Evolutionary conservation across 35 echinoderm and acorn worm genomes (phyloP).

Genomic region (Diadema setosum): DNA sequence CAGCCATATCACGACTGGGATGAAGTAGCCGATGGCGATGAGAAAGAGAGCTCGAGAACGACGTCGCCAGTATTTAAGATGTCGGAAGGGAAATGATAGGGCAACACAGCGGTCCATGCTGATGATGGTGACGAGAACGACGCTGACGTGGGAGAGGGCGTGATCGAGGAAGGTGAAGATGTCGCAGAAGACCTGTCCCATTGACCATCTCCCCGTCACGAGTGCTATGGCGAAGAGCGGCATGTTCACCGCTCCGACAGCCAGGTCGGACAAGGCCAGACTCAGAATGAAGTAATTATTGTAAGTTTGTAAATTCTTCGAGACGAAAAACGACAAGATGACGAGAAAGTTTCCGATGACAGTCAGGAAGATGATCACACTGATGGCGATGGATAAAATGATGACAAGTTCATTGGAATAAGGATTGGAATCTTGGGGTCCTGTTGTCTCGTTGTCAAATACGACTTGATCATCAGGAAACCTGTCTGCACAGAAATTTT

Average conservation of each 20-base stretch:
- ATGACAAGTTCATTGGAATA: background rate
- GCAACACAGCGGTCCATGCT: slow-evolving; percentile 22
- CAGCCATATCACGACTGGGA: background rate
- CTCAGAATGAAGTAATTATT: slow-evolving; percentile 11
- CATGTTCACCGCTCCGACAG: background rate
- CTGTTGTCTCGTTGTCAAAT: too few species aligned
- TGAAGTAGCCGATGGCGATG: background rate
- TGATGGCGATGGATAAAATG: background rate
- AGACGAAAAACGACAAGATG: background rate
- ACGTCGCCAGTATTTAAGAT: background rate
- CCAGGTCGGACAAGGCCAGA: slow-evolving; percentile 16
- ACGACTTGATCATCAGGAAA: too few species aligned
- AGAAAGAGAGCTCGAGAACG: background rate
- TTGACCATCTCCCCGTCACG: background rate
- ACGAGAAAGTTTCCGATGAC: slow-evolving; percentile 27
- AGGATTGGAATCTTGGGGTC: too few species aligned
- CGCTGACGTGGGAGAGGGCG: background rate
- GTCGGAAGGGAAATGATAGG: background rate
- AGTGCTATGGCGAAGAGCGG: background rate
- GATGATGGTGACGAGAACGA: background rate
- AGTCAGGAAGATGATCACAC: background rate
- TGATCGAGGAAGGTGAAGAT: background rate
- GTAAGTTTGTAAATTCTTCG: slow-evolving; percentile 23
- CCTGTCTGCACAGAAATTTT: too few species aligned
- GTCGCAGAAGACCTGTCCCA: too few species aligned